A percentile compares a stretch with the other conserved stretches of the same genome.
Conservation (phyloP, 2,113 vertebrate genomes). For the Notechis scutatus region DNA sequence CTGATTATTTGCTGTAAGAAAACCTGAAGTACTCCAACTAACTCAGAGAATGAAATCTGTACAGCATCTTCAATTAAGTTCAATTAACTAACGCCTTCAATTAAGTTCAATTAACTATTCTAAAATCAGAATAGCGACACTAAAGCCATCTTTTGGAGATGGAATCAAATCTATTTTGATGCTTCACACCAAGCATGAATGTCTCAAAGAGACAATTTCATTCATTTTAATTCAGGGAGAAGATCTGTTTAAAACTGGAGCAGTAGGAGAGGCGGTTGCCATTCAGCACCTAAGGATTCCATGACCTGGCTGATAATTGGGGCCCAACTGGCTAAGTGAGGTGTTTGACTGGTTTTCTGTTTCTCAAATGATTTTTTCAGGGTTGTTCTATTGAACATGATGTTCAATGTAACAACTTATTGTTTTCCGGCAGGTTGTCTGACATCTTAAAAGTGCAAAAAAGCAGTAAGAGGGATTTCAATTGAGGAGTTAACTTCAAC, state of each 20-base stretch:
- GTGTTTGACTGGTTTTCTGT: too few relatives aligned
- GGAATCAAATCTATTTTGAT: slow-evolving; percentile 33
- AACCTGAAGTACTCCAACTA: background rate
- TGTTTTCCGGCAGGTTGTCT: too few relatives aligned
- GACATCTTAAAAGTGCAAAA: background rate
- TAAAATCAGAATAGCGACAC: background rate
- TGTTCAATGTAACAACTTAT: background rate
- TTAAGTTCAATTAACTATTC: background rate
- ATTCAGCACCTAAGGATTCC: background rate
- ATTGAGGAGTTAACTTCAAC: background rate
- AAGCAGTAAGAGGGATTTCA: background rate
- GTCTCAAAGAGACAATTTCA: background rate
- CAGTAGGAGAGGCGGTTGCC: background rate
- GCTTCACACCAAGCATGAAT: background rate
- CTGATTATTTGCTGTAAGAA: background rate
- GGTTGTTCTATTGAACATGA: background rate
- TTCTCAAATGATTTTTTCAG: background rate
- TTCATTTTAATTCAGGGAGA: background rate
- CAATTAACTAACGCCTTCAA: background rate
- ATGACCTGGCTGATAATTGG: background rate
- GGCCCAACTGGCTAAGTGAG: background rate
- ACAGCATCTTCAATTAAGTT: background rate
- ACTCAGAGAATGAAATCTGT: background rate
- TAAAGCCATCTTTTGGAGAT: slow-evolving; percentile 45
- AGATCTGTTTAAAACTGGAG: background rate